These are phyloP conservation scores for Callaeas wilsoni DNA, from an alignment of 2,113 vertebrate genomes.

Conservation along the genomic window DNA sequence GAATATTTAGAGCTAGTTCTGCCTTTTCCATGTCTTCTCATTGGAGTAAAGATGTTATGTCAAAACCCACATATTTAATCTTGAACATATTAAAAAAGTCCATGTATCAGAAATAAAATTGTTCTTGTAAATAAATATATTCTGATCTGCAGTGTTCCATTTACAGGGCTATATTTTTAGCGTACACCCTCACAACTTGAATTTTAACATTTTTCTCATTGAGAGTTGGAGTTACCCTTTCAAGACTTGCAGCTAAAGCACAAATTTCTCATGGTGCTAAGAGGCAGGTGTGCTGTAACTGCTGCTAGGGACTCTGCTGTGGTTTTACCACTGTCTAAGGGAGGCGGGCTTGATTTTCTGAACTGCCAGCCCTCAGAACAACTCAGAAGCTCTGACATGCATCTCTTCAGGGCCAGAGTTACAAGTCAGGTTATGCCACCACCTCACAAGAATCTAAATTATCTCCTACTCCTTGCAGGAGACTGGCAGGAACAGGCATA, in stretches of 20 bases:
- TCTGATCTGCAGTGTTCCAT: background rate
- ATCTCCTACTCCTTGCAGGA: background rate
- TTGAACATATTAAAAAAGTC: background rate
- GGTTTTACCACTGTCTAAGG: background rate
- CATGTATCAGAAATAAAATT: background rate
- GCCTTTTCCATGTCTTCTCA: background rate
- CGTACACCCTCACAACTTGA: background rate
- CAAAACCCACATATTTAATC: background rate
- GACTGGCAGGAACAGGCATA: background rate
- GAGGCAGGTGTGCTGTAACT: background rate
- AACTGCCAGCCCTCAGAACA: background rate
- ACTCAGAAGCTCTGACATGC: background rate
- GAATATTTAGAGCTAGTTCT: background rate
- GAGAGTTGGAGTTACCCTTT: background rate
- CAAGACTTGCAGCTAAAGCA: background rate
- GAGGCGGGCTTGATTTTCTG: background rate
- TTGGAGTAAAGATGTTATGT: background rate
- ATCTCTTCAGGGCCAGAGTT: background rate
- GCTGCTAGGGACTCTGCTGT: background rate
- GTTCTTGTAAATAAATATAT: background rate
- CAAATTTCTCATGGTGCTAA: background rate
- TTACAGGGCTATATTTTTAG: background rate
- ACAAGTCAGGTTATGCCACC: background rate
- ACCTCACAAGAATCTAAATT: background rate
- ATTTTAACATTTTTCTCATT: background rate